Evolutionary conservation across 1,140 invertebrate species (phyloP), one percentile per base, ranked within the genome.

Genomic region (Drosophila erecta): DNA sequence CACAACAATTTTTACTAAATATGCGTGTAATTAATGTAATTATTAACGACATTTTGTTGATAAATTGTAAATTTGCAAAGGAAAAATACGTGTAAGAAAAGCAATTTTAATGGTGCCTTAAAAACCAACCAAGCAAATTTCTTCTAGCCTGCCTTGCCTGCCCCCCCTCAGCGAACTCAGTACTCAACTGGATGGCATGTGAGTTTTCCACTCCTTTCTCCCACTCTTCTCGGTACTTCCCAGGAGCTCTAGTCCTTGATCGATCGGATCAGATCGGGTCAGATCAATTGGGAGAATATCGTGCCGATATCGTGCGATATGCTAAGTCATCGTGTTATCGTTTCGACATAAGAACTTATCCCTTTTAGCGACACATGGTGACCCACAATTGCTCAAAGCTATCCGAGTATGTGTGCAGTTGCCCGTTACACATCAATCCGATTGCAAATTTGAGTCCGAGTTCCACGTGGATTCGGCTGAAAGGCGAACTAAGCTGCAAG

Each of bases 61-160:
- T 76, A 87, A 84, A 74, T 89, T 90, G 87, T 90, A 90, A 80
- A 90, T 90, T 90, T 83, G 81, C 81, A 90, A 90, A 75, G 87
- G 90, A 91, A 90, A 91, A 90, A 91, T 91, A 91, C 90, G 90
- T 91, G 90, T 91, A 91, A 92, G 83, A 87, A 92, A 92, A 92
- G 90, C 90, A 92, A 92, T 92, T 92, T 91, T 91, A 91, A 92
- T 90, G 90, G 90, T 92, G 90, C 90, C 90, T 92, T 92, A 92
- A 91, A 90, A 91, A 91, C 90, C 85, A 91, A 79, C 83, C 83
- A 87, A 87, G 83, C 83, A 87, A 91, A 91, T 91, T 79, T 90
- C 84, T 67, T 90, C 65, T 57, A 57, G 41, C 65, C 67, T 71
- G 67, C 67, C 67, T 71, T 71, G 67, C 67, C 66, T 70, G 66